Evolutionary conservation across 1,140 invertebrate genomes (phyloP), one percentile per base, ranked within the genome.

Genomic region (Aphis craccivora): DNA sequence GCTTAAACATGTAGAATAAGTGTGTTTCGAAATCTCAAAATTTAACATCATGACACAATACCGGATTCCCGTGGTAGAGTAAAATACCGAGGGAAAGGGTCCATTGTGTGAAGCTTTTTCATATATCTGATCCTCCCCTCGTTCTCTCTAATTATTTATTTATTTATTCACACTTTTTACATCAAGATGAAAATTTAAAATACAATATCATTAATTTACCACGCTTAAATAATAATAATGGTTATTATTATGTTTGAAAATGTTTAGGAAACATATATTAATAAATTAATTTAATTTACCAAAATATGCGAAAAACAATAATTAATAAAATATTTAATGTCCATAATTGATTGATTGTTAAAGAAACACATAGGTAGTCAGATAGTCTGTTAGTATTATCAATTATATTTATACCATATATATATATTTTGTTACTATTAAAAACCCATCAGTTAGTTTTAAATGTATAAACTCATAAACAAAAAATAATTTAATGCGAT

Each of bases 1-100:
- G 51, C 48, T 89, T 55, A 37, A 55, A 53, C 51, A 53, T 53
- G 51, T 89, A 55, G n/a, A 89, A 89, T 89, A 35, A 53, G 35
- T 55, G 88, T 55, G 22, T 89, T 53, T 89, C 5, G n/a, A 89
- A 89, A 40, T 89, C 35, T 20, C 7, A 25, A 89, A n/a, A 89
- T 40, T 89, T 55, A 35, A 53, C n/a, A n/a, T 51, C 35, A 35
- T 53, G 51, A 23, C 35, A 53, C 51, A 55, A 40, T 89, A 55
- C 88, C 35, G 51, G 51, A 89, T 35, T 48, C 6, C 9, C 51
- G 30, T 37, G n/a, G 51, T 40, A 40, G n/a, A 23, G 51, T 40
- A 53, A 89, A 89, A 89, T 40, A 89, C 35, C 51, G 5, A 53
- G 48, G 51, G 1, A 89, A 89, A 55, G 35, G 48, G 88, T 55